Base-by-base conservation (phyloP, 2,113 vertebrate genomes). In the Nestor notabilis region DNA sequence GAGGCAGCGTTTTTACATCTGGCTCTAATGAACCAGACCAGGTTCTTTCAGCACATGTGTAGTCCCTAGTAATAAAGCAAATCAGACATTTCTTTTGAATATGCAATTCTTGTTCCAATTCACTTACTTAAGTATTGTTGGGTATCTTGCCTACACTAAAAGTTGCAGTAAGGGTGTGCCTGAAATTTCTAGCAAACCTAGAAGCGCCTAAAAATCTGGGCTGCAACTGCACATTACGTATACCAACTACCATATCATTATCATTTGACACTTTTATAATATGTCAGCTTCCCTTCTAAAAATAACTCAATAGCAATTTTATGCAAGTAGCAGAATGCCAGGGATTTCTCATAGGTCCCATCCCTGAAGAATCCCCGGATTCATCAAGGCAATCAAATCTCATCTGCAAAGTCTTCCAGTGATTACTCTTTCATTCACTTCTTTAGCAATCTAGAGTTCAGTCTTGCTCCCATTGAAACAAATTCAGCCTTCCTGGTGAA, bases 271-370 rank as follows among this genome's bases (percentile, higher is more conserved):
- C 49, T 87, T 95, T 63, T 74, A 82, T 61, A 93, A 65, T 41
- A 93, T 89, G 55, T 47, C 91, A 91, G n/a, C 56, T 92, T 94
- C 55, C 35, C n/a, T 86, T 83, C 86, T 80, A 78, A 93, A 95
- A 90, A 96, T 64, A 96, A 86, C 88, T 56, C 33, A 90, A 83
- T 81, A 92, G 70, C 11, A 56, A 80, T 89, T 96, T 93, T 66
- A 93, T 46, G 44, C 75, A 93, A 90, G 41, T 25, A 83, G 52
- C 63, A 97, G 47, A 65, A 43, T 56, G 43, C 60, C 63, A 91
- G 74, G 91, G 37, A 85, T 94, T 95, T 94, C 94, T 95, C 9
- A 1, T 11, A 64, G 63, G 85, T 84, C 44, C 29, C 33, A 43
- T 65, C 49, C 72, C 50, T 53, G 55, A 94, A 85, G 74, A 95